These are phyloP conservation scores for Rhinophrynus dorsalis DNA, from an alignment of 2,797 vertebrate genomes.

Conservation along the genomic window DNA sequence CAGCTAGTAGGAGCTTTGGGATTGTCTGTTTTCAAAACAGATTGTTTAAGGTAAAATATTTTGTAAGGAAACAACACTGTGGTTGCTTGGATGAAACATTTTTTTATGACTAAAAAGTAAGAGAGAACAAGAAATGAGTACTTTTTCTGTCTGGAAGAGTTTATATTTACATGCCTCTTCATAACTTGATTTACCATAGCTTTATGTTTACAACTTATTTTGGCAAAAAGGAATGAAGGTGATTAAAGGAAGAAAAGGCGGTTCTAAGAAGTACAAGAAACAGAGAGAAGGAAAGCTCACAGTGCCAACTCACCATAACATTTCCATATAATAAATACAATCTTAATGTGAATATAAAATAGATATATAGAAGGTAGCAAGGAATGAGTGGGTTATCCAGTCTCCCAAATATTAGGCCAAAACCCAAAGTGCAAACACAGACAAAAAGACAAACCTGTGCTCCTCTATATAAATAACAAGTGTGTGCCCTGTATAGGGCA, in stretches of 20 bases:
- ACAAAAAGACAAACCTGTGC: no score
- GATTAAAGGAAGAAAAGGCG: constrained; percentile 2
- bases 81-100: constrained; percentile 38
- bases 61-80: constrained; percentile 17
- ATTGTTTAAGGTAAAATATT: constrained; percentile 54
- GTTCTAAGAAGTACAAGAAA: no score
- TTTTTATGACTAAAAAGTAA: constrained; percentile 8
- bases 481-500: no score
- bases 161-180: constrained; percentile 4
- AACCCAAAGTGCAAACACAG: no score
- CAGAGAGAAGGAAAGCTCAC: no score
- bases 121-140: constrained; percentile 5
- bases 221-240: constrained; percentile 13
- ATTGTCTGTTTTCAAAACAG: constrained; percentile 44
- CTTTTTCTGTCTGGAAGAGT: constrained; percentile 25
- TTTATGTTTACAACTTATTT: constrained; percentile 1
- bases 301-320: no score
- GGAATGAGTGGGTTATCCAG: no score
- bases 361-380: no score
- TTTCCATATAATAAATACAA: no score
- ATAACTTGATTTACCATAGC: constrained; percentile 21
- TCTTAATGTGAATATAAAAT: no score
- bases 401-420: no score
- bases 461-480: no score
- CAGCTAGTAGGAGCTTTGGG: constrained; percentile 48